These are phyloP conservation scores for Epinephelus malabaricus DNA, from an alignment of 2,797 vertebrate genomes.

Conservation along the genomic window DNA sequence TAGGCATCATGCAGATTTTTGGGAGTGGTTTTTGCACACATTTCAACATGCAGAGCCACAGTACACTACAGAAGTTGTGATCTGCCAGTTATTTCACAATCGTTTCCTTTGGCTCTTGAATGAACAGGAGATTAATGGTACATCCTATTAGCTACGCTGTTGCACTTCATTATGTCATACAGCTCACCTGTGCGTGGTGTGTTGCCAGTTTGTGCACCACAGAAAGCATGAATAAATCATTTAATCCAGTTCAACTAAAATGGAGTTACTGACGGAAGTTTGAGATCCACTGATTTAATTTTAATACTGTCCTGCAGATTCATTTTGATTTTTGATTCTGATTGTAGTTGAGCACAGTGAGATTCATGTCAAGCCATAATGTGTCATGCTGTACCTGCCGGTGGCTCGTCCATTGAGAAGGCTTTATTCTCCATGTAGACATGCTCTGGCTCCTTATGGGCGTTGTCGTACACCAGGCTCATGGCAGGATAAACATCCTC, in stretches of 20 bases:
- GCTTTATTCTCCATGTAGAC: constrained; percentile 93
- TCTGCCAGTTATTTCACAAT: background rate
- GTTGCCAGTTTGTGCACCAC: background rate
- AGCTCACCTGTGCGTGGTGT: background rate
- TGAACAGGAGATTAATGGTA: background rate
- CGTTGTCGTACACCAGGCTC: constrained; percentile 90
- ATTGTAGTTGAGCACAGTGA: too few species aligned
- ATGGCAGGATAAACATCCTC: constrained; percentile 88
- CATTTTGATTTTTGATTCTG: too few species aligned
- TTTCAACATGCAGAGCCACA: too few species aligned
- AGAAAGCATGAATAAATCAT: too few species aligned
- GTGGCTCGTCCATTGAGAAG: constrained; percentile 91
- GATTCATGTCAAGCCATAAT: too few species aligned
- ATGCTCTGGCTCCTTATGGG: constrained; percentile 86
- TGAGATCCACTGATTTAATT: too few species aligned
- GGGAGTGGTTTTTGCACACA: too few species aligned
- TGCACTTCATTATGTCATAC: background rate
- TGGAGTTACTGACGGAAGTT: too few species aligned
- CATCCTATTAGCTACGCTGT: background rate
- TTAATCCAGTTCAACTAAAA: too few species aligned
- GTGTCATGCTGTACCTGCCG: constrained; percentile 79
- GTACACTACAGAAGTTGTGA: background rate
- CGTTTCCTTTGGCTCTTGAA: background rate
- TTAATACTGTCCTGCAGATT: too few species aligned
- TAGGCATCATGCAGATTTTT: too few species aligned